Conservation (phyloP, 2,888 invertebrate genomes). For the Doris montereyensis region DNA sequence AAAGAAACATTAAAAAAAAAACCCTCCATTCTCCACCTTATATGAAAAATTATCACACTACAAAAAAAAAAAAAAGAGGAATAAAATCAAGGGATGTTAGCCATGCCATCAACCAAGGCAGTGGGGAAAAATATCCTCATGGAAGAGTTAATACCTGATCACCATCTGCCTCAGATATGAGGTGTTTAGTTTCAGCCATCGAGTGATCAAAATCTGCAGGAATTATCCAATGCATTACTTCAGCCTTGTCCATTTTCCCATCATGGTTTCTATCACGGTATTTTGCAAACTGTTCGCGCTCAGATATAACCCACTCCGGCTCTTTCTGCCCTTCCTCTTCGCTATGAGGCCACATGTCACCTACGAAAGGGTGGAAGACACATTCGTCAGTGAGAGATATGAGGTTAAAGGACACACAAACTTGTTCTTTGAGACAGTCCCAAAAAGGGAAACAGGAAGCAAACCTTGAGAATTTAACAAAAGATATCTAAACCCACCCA, state of each 20-base stretch:
- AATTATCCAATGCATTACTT: conserved; percentile 90
- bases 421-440: too few relatives aligned
- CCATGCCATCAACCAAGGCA: not conserved
- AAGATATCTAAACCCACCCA: too few relatives aligned
- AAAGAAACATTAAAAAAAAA: not conserved
- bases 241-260: conserved; percentile 87
- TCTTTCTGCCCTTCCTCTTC: conserved; percentile 76
- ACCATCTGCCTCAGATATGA: conserved; percentile 93
- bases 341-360: conserved; percentile 86
- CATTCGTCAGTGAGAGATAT: not conserved
- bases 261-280: conserved; percentile 88
- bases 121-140: too few relatives aligned
- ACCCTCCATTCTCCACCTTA: not conserved
- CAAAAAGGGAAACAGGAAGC: too few relatives aligned
- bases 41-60: not conserved
- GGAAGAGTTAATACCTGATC: conserved; percentile 80
- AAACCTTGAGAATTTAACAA: too few relatives aligned
- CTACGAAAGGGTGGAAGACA: conserved; percentile 67
- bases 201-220: conserved; percentile 98
- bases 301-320: conserved; percentile 96
- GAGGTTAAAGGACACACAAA: too few relatives aligned
- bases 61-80: not conserved
- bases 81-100: not conserved
- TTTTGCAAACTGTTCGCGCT: conserved; percentile 89
- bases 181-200: conserved; percentile 94